Percentiles rank a stretch among this genome's conserved stretches.
phyloP scores from a whole-genome alignment of 2,113 vertebrate genomes.

The Coregonus clupeaformis region DNA sequence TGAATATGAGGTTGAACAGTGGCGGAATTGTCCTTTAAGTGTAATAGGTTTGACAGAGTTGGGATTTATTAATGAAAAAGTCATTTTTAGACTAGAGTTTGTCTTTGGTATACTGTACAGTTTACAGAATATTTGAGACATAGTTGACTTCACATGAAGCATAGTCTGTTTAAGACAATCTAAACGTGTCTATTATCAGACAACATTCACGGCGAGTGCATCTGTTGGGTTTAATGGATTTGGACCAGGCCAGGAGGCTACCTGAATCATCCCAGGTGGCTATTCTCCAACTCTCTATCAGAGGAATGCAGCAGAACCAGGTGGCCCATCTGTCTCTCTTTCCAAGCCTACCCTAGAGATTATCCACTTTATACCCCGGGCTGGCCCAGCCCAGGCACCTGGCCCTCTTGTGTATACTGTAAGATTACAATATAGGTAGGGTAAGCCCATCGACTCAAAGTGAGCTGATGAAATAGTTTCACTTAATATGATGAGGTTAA shows the following conservation, averaged over 20 bases:
- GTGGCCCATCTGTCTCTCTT: slow-evolving; percentile 49
- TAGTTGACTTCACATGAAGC: no score
- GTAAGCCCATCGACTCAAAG: neutral
- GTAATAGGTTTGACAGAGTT: no score
- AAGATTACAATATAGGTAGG: neutral
- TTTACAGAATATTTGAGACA: no score
- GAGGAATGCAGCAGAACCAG: neutral
- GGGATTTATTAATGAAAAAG: no score
- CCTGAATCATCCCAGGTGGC: neutral
- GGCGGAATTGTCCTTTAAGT: no score
- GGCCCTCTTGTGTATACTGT: slow-evolving; percentile 4
- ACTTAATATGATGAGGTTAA: slow-evolving; percentile 3
- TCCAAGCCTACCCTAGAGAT: slow-evolving; percentile 47
- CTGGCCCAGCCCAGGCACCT: slow-evolving; percentile 47
- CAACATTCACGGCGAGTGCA: neutral
- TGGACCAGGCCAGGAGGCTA: slow-evolving; percentile 6
- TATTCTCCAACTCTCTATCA: neutral
- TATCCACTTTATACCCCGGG: slow-evolving; percentile 57
- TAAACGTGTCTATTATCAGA: neutral
- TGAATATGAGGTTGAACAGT: no score
- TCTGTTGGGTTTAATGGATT: slow-evolving; percentile 15
- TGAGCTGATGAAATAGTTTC: slow-evolving; percentile 23
- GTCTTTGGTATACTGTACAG: no score
- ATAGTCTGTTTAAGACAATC: no score
- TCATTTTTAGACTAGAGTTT: no score